Evolutionary conservation across 2,113 vertebrate species (phyloP).

Genomic region (Perognathus longimembris): DNA sequence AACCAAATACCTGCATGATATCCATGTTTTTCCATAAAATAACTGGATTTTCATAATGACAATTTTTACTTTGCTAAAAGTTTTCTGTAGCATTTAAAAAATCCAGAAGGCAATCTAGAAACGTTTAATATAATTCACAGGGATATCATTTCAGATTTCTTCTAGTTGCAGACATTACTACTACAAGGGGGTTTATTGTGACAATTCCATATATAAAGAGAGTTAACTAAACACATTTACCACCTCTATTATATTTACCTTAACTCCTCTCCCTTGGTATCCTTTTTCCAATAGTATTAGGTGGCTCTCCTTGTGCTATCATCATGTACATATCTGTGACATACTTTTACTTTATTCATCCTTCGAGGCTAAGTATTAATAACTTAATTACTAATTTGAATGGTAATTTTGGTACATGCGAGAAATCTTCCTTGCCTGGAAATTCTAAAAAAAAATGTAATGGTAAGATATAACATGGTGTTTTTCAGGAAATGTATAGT

Average conservation of each 20-base stretch:
- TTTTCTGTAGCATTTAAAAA: not conserved
- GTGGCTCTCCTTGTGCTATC: no score
- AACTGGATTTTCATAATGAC: not conserved
- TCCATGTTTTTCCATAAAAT: not conserved
- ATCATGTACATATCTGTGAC: no score
- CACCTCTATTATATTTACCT: no score
- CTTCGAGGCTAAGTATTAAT: not conserved
- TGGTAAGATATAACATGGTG: not conserved
- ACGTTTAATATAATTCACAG: not conserved
- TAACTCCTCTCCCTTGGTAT: no score
- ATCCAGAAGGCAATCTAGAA: not conserved
- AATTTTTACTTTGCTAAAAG: conserved; percentile 7
- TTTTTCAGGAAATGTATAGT: not conserved
- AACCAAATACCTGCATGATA: not conserved
- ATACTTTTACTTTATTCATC: no score
- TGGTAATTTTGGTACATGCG: not conserved
- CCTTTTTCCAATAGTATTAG: no score
- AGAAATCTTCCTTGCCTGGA: not conserved
- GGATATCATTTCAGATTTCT: not conserved
- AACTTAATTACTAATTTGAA: not conserved
- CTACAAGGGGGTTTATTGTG: no score
- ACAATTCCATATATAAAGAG: no score
- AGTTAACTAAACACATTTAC: no score
- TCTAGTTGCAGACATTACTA: no score
- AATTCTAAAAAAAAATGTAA: not conserved